Evolutionary conservation across 2,888 invertebrate genomes (phyloP).

Genomic region (Cephus sareptanus): DNA sequence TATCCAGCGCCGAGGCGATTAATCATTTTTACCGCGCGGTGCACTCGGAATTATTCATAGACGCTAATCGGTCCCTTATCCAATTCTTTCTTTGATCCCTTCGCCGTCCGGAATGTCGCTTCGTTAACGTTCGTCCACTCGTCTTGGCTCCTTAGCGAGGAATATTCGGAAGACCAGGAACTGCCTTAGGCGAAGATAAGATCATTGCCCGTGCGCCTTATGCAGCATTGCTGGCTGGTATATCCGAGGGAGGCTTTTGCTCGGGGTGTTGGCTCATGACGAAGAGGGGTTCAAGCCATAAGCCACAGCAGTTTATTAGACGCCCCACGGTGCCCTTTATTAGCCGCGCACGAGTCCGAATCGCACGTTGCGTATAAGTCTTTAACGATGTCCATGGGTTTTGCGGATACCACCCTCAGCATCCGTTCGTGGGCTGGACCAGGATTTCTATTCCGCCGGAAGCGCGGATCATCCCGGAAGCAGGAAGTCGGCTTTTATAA

Average conservation of each 20-base stretch:
- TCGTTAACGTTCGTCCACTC: neutral
- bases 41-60: neutral
- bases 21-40: neutral
- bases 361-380: neutral
- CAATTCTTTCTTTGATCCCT: neutral
- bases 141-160: neutral
- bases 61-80: neutral
- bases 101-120: neutral
- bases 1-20: neutral
- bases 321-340: conserved; percentile 57
- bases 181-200: neutral
- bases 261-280: neutral
- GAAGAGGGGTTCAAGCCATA: conserved; percentile 22
- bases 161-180: neutral
- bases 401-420: neutral
- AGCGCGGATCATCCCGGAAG: neutral
- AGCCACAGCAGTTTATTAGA: conserved; percentile 55
- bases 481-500: neutral
- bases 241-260: neutral
- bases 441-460: neutral
- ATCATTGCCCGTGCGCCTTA: neutral
- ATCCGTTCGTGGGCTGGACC: neutral
- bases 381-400: neutral
- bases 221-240: neutral
- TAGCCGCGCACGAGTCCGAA: conserved; percentile 31